Conservation (phyloP, 2,113 vertebrate species). For the Pangasianodon hypophthalmus region DNA sequence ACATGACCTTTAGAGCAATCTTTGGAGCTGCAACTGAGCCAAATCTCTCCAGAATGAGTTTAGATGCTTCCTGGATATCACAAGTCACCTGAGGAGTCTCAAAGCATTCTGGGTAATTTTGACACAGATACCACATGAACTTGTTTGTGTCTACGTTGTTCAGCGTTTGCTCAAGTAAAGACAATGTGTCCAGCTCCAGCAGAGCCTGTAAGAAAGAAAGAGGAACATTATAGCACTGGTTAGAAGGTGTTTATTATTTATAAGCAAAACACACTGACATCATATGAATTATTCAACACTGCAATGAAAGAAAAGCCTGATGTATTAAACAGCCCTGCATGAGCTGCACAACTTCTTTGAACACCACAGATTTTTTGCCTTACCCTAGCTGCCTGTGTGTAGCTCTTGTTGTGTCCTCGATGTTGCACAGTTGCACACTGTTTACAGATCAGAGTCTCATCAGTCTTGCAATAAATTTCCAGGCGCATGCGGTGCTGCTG, state of each 20-base stretch:
- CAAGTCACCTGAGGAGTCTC: not conserved
- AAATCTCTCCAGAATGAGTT: constrained; percentile 18
- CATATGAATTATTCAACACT: too few species aligned
- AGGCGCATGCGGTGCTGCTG: not conserved
- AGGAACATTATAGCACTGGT: not conserved
- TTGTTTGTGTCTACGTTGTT: constrained; percentile 7
- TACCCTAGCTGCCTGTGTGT: not conserved
- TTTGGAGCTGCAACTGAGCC: constrained; percentile 12
- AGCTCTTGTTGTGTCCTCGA: constrained; percentile 22
- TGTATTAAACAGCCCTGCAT: not conserved
- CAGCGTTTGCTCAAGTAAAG: constrained; percentile 23
- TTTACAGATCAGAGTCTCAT: constrained; percentile 20
- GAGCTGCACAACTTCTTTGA: not conserved
- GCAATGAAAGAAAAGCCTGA: too few species aligned
- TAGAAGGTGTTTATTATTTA: not conserved
- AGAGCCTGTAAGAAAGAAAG: not conserved
- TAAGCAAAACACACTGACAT: too few species aligned
- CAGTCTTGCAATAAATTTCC: constrained; percentile 18
- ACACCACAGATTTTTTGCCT: not conserved
- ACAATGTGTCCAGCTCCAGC: not conserved
- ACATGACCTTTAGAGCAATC: constrained; percentile 17
- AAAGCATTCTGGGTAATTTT: constrained; percentile 44
- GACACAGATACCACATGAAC: constrained; percentile 13
- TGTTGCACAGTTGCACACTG: constrained; percentile 27
- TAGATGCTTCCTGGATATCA: not conserved